Evolutionary conservation across 2,113 vertebrate genomes (phyloP).

Genomic region (Datnioides undecimradiatus): DNA sequence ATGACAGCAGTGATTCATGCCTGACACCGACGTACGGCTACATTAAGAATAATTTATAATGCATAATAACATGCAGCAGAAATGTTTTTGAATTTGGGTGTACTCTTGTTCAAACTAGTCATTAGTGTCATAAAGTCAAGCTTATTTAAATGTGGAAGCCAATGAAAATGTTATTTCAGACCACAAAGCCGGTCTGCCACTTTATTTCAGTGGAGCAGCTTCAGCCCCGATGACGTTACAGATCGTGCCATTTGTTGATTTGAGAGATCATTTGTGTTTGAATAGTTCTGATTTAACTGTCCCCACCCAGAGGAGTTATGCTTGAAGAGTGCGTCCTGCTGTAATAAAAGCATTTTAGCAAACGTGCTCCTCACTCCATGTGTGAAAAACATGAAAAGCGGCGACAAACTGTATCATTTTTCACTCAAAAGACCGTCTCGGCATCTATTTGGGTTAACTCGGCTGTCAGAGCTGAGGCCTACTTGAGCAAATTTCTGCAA

Average conservation of each 20-base stretch:
- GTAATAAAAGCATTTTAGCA: background rate
- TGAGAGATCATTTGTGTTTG: conserved; percentile 26
- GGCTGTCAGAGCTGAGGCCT: conserved; percentile 60
- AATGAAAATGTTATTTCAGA: conserved; percentile 45
- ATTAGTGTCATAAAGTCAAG: conserved; percentile 35
- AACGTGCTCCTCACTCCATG: background rate
- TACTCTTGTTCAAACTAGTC: conserved; percentile 39
- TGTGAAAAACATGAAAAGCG: background rate
- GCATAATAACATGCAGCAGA: conserved; percentile 25
- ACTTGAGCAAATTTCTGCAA: conserved; percentile 76
- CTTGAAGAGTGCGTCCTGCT: background rate
- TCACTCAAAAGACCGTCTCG: conserved; percentile 29
- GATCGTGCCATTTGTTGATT: conserved; percentile 29
- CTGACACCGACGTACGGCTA: conserved; percentile 13
- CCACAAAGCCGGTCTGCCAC: conserved; percentile 37
- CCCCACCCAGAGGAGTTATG: background rate
- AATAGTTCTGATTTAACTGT: background rate
- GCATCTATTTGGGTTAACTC: conserved; percentile 46
- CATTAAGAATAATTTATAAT: conserved; percentile 35
- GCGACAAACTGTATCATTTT: conserved; percentile 6
- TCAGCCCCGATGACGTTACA: conserved; percentile 13
- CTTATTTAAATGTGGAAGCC: conserved; percentile 28
- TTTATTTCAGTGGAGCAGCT: conserved; percentile 19
- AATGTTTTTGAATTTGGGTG: conserved; percentile 26
- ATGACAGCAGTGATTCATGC: conserved; percentile 7